These are phyloP conservation scores for Gopherus flavomarginatus DNA, from an alignment of 2,113 vertebrate species.

Conservation along the genomic window DNA sequence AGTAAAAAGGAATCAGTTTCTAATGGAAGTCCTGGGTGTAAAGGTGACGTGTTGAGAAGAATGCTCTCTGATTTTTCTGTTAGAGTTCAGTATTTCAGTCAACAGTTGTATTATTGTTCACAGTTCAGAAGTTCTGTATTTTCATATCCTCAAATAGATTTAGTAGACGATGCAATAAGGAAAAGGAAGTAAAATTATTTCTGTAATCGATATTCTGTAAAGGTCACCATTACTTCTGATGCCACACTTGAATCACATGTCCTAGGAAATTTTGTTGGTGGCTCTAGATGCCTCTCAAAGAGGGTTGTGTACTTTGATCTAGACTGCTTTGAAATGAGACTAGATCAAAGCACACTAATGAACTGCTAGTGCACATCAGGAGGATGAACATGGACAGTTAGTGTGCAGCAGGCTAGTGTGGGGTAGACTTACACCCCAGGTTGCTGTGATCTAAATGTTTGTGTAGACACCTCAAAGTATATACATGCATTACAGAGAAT, in stretches of 20 bases:
- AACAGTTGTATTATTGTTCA: neutral
- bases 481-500: conserved; percentile 4
- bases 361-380: neutral
- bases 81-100: neutral
- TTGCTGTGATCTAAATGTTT: neutral
- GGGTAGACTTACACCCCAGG: neutral
- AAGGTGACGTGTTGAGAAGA: neutral
- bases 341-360: neutral
- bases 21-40: neutral
- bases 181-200: conserved; percentile 12
- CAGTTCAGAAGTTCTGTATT: neutral
- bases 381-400: neutral
- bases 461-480: neutral
- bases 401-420: neutral
- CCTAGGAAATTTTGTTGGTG: conserved; percentile 11
- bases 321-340: neutral
- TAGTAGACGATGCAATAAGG: neutral
- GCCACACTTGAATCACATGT: neutral
- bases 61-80: neutral
- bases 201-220: neutral
- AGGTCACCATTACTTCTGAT: neutral
- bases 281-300: neutral
- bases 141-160: neutral
- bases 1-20: neutral
- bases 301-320: neutral